These are phyloP conservation scores for Phalacrocorax brasilianus DNA, from an alignment of 2,113 vertebrate species.

Conservation along the genomic window DNA sequence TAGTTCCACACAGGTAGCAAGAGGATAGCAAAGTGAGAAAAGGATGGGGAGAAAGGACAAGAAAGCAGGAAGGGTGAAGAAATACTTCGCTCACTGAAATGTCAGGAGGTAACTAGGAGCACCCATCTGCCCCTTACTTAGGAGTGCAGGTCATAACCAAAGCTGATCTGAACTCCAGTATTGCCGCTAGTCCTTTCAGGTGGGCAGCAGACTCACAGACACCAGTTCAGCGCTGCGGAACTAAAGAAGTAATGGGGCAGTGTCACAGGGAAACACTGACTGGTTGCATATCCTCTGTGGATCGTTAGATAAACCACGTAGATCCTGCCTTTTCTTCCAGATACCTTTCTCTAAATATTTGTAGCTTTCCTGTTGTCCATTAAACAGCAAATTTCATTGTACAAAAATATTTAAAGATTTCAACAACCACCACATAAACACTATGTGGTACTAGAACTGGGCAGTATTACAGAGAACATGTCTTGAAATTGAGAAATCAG, in stretches of 20 bases:
- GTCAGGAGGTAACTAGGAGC: not conserved
- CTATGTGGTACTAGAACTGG: not conserved
- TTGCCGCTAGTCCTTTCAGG: not conserved
- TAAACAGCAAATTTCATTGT: not conserved
- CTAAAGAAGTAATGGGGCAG: not conserved
- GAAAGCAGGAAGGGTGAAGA: not conserved
- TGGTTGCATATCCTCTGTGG: too few relatives aligned
- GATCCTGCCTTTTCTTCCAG: not conserved
- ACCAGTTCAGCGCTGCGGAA: not conserved
- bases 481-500: not conserved
- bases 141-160: not conserved
- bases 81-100: not conserved
- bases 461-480: not conserved
- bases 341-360: not conserved
- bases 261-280: not conserved
- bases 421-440: not conserved
- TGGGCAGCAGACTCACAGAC: not conserved
- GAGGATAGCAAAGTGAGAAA: not conserved
- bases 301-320: not conserved
- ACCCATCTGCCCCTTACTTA: not conserved
- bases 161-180: not conserved
- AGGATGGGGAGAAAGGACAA: not conserved
- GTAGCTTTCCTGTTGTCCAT: not conserved
- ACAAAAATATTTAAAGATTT: not conserved
- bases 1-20: not conserved